These are phyloP conservation scores for Torymus texanus DNA, from an alignment of 2,888 invertebrate genomes.

Conservation along the genomic window DNA sequence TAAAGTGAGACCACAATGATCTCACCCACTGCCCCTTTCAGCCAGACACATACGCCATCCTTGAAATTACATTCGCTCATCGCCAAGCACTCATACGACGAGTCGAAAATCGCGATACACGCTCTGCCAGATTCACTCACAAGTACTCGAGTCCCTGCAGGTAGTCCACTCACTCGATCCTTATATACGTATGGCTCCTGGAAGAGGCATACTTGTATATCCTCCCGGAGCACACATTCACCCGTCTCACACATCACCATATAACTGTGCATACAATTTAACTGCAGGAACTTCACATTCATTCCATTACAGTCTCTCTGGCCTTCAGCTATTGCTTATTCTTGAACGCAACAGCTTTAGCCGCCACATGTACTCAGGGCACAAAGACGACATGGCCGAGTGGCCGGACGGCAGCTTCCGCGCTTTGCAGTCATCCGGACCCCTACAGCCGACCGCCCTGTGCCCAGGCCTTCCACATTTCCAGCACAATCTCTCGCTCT, in stretches of 20 bases:
- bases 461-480: constrained; percentile 43
- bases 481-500: constrained; percentile 11
- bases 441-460: background rate
- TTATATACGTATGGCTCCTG: constrained; percentile 38
- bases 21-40: constrained; percentile 53
- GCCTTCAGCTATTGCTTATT: constrained; percentile 9
- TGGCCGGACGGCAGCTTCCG: constrained; percentile 23
- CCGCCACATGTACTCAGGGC: constrained; percentile 34
- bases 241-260: constrained; percentile 45
- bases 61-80: constrained; percentile 29
- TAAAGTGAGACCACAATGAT: constrained; percentile 56
- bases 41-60: constrained; percentile 52
- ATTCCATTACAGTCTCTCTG: background rate
- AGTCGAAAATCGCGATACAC: constrained; percentile 5
- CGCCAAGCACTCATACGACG: background rate
- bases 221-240: constrained; percentile 23
- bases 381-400: constrained; percentile 3
- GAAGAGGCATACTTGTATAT: constrained; percentile 22
- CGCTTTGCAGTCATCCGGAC: constrained; percentile 1
- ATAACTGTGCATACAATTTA: constrained; percentile 33
- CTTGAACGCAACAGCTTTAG: background rate
- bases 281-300: constrained; percentile 8
- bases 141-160: constrained; percentile 2
- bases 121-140: constrained; percentile 33
- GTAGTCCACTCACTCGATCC: constrained; percentile 16